A percentile compares a stretch with the other conserved stretches of the same genome.
These are phyloP conservation scores for Paramuricea clavata DNA, from an alignment of 92 coral and sea anemone species.

Conservation along the genomic window DNA sequence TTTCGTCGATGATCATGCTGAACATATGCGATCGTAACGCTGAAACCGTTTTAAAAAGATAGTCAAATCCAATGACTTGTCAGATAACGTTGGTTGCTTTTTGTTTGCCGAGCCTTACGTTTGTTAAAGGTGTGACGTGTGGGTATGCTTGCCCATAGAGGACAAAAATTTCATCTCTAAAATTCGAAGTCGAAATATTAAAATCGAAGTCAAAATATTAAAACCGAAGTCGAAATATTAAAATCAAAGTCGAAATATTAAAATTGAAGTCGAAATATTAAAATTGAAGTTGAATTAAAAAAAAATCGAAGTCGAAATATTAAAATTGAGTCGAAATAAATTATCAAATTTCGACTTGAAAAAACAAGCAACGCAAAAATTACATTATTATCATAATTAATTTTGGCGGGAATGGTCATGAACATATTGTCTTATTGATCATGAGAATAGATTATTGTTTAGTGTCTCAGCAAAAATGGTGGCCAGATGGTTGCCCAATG, in stretches of 20 bases:
- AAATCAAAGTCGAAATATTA: constrained; percentile 2
- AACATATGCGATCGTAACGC: not conserved
- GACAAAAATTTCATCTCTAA: constrained; percentile 1
- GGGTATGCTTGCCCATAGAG: constrained; percentile 28
- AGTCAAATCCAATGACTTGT: constrained; percentile 9
- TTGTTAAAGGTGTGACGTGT: too few species aligned
- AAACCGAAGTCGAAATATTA: not conserved
- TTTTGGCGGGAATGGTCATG: too few species aligned
- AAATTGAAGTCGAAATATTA: constrained; percentile 3
- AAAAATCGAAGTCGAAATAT: constrained; percentile 4
- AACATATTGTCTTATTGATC: not conserved
- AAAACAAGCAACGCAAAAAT: not conserved
- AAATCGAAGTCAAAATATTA: not conserved
- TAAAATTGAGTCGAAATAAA: not conserved
- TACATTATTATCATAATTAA: not conserved
- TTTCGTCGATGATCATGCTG: not conserved
- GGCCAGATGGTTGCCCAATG: constrained; percentile 21
- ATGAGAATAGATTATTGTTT: not conserved
- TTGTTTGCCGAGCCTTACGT: not conserved
- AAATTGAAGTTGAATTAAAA: not conserved
- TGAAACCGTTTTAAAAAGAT: not conserved
- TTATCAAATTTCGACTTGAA: constrained; percentile 11
- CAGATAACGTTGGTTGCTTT: too few species aligned
- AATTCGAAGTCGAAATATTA: not conserved
- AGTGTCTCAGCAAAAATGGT: constrained; percentile 16